Evolutionary conservation across 1,140 invertebrate species (phyloP), one percentile per base, ranked within the genome.

Genomic region (Aleiodes sp.): DNA sequence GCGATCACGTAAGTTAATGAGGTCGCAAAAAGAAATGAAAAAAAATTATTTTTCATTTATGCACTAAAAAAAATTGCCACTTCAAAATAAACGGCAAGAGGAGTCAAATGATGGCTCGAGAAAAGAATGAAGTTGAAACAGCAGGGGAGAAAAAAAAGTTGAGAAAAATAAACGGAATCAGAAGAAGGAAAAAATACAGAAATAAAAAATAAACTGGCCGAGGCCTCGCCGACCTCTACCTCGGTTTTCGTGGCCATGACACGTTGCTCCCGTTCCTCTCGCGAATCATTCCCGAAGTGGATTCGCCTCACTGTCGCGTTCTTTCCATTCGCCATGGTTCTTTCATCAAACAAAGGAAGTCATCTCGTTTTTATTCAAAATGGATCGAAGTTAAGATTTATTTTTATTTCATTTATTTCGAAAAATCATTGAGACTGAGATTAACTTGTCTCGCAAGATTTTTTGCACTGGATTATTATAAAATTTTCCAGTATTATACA

Each of bases 201-300:
- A 39, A 14, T 37, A 2, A 57, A 57, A 14, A 68, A 65, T n/a
- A 14, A 29, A n/a, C 3, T 37, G 19, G 12, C 14, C 31, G 29
- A 31, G 43, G 26, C 28, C 37, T 62, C 21, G 19, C 28, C 68
- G 70, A 62, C 70, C 59, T 61, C 71, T 26, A 70, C 59, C 71
- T 72, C 63, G 29, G 56, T 69, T 70, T 66, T 70, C 41, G 64
- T 67, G 71, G 67, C 71, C 71, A 65, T 72, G 71, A 72, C 71
- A 72, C 67, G 67, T 69, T 72, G 41, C 61, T 72, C 71, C 46
- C 71, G 63, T 72, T 72, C 67, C 57, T 33, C 57, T 62, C 66
- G 59, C 66, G 37, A 68, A 68, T 61, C 33, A 68, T 61, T 68
- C 28, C 39, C n/a, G 12, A 43, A 6, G 39, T 16, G 39, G 7